These are phyloP conservation scores for Leontopithecus rosalia DNA, from an alignment of 2,797 vertebrate genomes.

Conservation along the genomic window DNA sequence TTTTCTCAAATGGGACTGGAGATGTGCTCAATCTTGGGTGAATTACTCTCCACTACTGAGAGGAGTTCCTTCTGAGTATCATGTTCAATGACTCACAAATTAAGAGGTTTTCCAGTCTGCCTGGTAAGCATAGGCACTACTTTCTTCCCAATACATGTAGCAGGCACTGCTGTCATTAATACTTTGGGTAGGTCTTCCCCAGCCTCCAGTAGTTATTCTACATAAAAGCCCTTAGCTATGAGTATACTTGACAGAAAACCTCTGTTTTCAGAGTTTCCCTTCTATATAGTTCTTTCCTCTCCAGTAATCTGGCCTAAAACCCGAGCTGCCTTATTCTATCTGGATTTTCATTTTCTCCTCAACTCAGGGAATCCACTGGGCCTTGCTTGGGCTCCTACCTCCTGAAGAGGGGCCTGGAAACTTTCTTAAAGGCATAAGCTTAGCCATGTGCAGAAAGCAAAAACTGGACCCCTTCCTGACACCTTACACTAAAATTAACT, in stretches of 20 bases:
- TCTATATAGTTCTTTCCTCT: neutral
- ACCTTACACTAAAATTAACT: too few relatives aligned
- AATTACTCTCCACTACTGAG: neutral
- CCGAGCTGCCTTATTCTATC: neutral
- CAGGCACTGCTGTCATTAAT: too few relatives aligned
- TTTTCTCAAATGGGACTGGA: neutral
- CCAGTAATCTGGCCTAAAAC: neutral
- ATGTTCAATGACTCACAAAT: neutral
- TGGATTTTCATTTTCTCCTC: neutral
- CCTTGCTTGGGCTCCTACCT: neutral
- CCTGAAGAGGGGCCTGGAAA: neutral
- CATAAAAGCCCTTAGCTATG: too few relatives aligned
- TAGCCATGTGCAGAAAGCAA: too few relatives aligned
- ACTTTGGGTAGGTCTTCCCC: neutral
- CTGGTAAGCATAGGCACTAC: neutral
- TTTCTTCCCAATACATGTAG: neutral
- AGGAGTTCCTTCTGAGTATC: neutral
- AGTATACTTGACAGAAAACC: neutral
- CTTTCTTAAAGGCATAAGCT: neutral
- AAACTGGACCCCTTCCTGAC: too few relatives aligned
- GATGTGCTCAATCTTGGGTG: neutral
- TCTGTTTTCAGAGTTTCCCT: neutral
- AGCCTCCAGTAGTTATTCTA: neutral
- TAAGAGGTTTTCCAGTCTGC: neutral
- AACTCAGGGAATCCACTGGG: neutral